A percentile compares a stretch with the other conserved stretches of the same genome.
Conservation (phyloP, 2,888 invertebrate genomes). For the Aphidius colemani region DNA sequence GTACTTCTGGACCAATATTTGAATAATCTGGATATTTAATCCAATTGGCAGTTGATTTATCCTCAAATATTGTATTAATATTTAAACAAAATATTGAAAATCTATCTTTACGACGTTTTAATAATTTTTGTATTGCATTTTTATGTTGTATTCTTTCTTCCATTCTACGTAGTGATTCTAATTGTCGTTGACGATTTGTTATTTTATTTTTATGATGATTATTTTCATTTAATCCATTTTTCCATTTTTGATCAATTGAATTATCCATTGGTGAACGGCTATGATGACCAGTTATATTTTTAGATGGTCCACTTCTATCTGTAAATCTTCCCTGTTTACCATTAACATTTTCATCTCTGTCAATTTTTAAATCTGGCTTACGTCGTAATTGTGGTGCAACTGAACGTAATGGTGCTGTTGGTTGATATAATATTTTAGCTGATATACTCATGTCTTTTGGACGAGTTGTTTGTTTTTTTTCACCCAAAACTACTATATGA, state of each 20-base stretch:
- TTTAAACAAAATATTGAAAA: slow-evolving; percentile 86
- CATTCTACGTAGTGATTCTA: slow-evolving; percentile 69
- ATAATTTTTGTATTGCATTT: slow-evolving; percentile 57
- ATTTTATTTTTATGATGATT: slow-evolving; percentile 47
- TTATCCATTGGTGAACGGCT: slow-evolving; percentile 22
- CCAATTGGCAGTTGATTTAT: slow-evolving; percentile 72
- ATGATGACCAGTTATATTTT: neutral
- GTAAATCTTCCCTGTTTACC: slow-evolving; percentile 66
- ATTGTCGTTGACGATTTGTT: slow-evolving; percentile 66
- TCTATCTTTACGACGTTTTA: slow-evolving; percentile 70
- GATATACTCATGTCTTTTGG: slow-evolving; percentile 48
- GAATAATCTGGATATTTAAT: slow-evolving; percentile 71
- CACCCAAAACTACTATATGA: slow-evolving; percentile 75
- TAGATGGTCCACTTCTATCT: neutral
- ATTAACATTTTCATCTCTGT: slow-evolving; percentile 76
- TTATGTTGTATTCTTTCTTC: slow-evolving; percentile 65
- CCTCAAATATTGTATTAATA: slow-evolving; percentile 72
- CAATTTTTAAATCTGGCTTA: slow-evolving; percentile 42
- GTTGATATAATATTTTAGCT: slow-evolving; percentile 3
- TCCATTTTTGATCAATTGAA: slow-evolving; percentile 21
- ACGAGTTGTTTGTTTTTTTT: slow-evolving; percentile 46
- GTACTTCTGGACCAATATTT: slow-evolving; percentile 79
- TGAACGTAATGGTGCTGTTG: neutral
- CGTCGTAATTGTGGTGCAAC: slow-evolving; percentile 1
- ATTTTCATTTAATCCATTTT: slow-evolving; percentile 64